Base-by-base conservation (phyloP, 2,888 invertebrate genomes). In the Neoitamus cyanurus region DNA sequence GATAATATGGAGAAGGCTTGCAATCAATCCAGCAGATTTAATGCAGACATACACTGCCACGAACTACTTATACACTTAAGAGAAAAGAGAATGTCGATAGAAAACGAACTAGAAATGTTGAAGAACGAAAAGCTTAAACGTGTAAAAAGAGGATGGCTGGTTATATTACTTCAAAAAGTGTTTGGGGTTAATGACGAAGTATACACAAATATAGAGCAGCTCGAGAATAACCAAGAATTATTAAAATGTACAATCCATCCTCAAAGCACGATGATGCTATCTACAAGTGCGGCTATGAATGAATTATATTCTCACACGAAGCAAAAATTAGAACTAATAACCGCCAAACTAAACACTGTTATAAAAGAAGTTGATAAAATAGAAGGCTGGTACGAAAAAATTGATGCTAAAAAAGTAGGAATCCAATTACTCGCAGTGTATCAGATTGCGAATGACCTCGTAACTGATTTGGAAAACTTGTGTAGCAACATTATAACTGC, bases 321-420 rank as follows among this genome's bases (percentile, higher is more conserved):
- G n/a, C 25, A 36, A 20, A 73, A 36, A 20, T 20, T 73, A 7
- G 20, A 72, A 25, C 11, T 72, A 30, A 30, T 72, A 31, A 73
- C 73, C 6, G 34, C 34, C 25, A 34, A 73, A 73, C 15, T 36
- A 6, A 73, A 73, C 30, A 73, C 31, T 15, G 73, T 73, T 1
- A 73, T 73, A 73, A 15, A 25, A 11, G 73, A 73, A 36, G 73
- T 75, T 3, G 37, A 75, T 11, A 42, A 75, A 31, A 36, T 37
- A 42, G 75, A 75, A 75, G 72, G 72, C 13, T 72, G 72, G 72
- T 72, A 31, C 34, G 72, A 25, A 11, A 36, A 73, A 36, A 36
- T 75, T 3, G 37, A 75, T 11, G 25, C 36, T 13, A 36, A 25
- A 42, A 37, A 75, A 75, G 48, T 48, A 7, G 48, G n/a, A 48